Percentiles rank a stretch among this genome's conserved stretches.
phyloP scores from a whole-genome alignment of 2,797 vertebrate genomes.

The Acrossocheilus wenchowensis region DNA sequence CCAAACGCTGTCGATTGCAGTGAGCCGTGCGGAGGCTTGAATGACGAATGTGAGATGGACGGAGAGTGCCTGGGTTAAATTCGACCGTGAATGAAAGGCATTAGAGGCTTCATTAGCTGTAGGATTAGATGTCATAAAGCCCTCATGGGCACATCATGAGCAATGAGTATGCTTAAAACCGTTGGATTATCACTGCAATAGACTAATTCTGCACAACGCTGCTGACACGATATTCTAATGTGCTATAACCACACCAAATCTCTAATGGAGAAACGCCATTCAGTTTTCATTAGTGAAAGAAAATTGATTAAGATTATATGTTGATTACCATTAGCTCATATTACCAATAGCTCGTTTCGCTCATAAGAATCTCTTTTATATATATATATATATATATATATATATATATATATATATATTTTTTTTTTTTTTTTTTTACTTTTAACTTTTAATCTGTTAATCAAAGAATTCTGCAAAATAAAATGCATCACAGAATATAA shows the following conservation, averaged over 20 bases:
- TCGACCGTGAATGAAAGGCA: slow-evolving; percentile 42
- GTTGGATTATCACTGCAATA: slow-evolving; percentile 35
- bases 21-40: slow-evolving; percentile 73
- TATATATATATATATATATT: no score
- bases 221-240: slow-evolving; percentile 7
- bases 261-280: not conserved
- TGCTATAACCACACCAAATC: slow-evolving; percentile 12
- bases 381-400: not conserved
- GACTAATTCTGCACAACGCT: slow-evolving; percentile 20
- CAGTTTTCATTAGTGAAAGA: not conserved
- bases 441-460: not conserved
- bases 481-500: not conserved
- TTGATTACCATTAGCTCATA: not conserved
- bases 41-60: slow-evolving; percentile 55
- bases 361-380: not conserved
- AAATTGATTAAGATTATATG: not conserved
- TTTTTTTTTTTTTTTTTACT: no score
- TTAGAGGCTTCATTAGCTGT: slow-evolving; percentile 52
- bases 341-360: no score
- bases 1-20: slow-evolving; percentile 82
- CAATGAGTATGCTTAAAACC: slow-evolving; percentile 44
- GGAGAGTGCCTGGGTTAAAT: slow-evolving; percentile 37
- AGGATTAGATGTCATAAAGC: slow-evolving; percentile 54
- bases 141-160: slow-evolving; percentile 44
- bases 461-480: not conserved